Conservation (phyloP, 2,113 vertebrate genomes). For the Platysteira castanea region DNA sequence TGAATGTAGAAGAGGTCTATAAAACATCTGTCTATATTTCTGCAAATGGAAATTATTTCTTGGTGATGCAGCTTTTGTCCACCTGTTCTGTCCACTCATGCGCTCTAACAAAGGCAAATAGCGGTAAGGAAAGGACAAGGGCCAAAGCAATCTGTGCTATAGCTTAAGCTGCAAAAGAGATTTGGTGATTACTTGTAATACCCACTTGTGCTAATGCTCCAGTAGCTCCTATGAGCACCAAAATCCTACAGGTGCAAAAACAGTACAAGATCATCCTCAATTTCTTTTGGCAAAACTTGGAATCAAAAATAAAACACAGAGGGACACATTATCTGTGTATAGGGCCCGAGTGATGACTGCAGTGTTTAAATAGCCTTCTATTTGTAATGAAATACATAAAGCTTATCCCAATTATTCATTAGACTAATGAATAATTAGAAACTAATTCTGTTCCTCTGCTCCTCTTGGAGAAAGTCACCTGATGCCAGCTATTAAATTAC, state of each 20-base stretch:
- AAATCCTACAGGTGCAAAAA: background rate
- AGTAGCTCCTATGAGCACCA: background rate
- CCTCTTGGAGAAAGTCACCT: background rate
- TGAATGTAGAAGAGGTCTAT: background rate
- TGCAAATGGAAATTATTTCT: background rate
- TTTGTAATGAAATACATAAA: background rate
- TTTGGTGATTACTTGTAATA: background rate
- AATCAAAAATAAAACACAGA: background rate
- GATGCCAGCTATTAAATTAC: background rate
- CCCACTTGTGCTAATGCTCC: background rate
- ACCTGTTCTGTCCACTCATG: background rate
- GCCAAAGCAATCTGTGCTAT: background rate
- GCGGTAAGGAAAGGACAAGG: background rate
- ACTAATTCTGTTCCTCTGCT: background rate
- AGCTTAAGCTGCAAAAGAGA: background rate
- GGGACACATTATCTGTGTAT: background rate
- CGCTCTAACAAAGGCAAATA: background rate
- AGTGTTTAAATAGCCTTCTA: background rate
- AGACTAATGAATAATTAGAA: background rate
- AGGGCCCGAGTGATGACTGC: background rate
- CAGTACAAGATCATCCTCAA: background rate
- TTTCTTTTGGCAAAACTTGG: background rate
- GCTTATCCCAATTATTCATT: background rate
- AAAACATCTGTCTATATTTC: background rate
- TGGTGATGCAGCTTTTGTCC: background rate